These are phyloP conservation scores for Stichodactyla mertensii DNA, from an alignment of 64 coral and sea anemone species.

Conservation along the genomic window DNA sequence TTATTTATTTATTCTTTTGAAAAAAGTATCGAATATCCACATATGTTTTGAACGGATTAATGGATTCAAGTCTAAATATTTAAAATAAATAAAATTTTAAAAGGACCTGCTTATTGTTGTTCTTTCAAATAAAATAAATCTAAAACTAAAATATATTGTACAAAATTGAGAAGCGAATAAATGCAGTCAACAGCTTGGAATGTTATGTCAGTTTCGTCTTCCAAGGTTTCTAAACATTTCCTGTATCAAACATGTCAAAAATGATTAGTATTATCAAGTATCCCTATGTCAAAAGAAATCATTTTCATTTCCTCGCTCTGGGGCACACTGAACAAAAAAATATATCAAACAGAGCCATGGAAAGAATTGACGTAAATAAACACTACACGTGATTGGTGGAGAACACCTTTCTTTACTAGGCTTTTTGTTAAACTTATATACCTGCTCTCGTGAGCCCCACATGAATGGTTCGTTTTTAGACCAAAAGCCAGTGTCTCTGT, in stretches of 20 bases:
- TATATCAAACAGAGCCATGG: background rate
- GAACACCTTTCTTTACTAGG: background rate
- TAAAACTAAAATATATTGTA: background rate
- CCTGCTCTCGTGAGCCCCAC: no score
- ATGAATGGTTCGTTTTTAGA: no score
- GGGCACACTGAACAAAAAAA: background rate
- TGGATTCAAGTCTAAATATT: slow-evolving; percentile 6
- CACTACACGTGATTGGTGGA: background rate
- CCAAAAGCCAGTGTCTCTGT: no score
- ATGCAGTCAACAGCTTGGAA: background rate
- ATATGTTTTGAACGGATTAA: background rate
- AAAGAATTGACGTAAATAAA: background rate
- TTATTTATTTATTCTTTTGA: background rate
- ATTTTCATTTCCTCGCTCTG: background rate
- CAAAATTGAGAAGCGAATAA: background rate
- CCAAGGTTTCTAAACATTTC: background rate
- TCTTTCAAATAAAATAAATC: background rate
- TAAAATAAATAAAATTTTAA: background rate
- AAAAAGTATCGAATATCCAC: background rate
- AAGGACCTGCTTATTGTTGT: background rate
- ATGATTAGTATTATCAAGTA: background rate
- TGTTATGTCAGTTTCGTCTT: background rate
- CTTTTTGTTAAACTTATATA: background rate
- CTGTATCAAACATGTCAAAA: background rate
- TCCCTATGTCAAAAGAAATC: background rate